Evolutionary conservation across 2,113 vertebrate genomes (phyloP).

Genomic region (Tympanuchus pallidicinctus): DNA sequence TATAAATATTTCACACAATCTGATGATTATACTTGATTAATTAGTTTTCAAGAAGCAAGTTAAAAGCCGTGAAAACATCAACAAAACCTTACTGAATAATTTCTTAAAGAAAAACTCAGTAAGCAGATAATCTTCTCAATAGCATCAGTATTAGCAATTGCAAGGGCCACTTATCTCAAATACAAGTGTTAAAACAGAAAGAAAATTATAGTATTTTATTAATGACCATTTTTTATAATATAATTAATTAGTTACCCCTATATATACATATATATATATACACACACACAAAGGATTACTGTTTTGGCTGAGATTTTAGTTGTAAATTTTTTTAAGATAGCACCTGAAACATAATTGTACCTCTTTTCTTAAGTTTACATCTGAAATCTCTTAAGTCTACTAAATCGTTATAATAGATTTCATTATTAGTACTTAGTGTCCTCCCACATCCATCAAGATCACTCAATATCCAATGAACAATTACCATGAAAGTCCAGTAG

Average conservation of each 20-base stretch:
- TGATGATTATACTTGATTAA: conserved; percentile 57
- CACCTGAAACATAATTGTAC: not conserved
- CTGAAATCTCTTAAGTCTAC: not conserved
- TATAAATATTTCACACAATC: conserved; percentile 58
- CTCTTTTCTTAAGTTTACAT: not conserved
- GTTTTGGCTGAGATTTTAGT: not conserved
- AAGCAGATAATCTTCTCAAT: not conserved
- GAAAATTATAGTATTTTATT: not conserved
- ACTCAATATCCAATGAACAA: not conserved
- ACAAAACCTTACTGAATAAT: conserved; percentile 30
- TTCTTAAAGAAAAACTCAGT: not conserved
- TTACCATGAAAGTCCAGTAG: not conserved
- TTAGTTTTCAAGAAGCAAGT: conserved; percentile 52
- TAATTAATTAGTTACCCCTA: not conserved
- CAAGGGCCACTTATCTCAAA: not conserved
- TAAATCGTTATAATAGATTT: not conserved
- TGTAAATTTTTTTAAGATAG: not conserved
- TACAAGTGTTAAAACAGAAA: not conserved
- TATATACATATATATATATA: not conserved
- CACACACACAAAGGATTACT: not conserved
- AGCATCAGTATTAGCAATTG: not conserved
- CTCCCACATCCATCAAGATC: not conserved
- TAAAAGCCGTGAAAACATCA: conserved; percentile 32
- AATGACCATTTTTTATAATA: not conserved
- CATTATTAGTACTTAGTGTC: not conserved